Conservation (phyloP, 1,140 invertebrate genomes). For the Saccostrea cuccullata region DNA sequence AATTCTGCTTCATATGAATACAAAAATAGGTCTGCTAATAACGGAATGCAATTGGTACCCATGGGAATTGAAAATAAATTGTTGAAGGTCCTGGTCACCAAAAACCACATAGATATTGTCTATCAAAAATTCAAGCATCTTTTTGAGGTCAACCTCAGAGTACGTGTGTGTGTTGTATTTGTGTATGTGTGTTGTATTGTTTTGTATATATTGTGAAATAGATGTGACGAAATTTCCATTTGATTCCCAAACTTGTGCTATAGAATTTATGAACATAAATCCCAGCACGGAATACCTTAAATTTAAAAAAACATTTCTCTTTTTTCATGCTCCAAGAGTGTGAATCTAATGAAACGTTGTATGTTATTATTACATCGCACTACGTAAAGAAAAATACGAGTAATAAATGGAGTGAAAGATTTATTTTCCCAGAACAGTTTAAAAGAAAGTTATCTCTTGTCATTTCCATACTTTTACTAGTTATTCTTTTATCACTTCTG, state of each 20-base stretch:
- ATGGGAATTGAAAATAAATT: too few species aligned
- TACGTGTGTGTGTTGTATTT: too few species aligned
- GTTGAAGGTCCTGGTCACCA: too few species aligned
- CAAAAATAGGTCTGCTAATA: too few species aligned
- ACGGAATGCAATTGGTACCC: too few species aligned
- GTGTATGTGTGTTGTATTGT: too few species aligned
- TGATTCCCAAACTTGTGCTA: not conserved
- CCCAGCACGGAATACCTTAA: not conserved
- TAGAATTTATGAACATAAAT: not conserved
- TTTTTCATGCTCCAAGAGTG: not conserved
- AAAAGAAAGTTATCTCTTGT: conserved; percentile 49
- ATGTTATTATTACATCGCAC: not conserved
- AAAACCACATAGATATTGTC: too few species aligned
- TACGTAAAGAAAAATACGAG: not conserved
- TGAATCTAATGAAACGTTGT: not conserved
- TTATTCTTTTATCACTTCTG: conserved; percentile 49
- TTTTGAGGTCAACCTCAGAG: too few species aligned
- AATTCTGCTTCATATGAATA: too few species aligned
- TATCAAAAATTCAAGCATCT: too few species aligned
- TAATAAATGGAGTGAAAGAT: not conserved
- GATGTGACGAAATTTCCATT: not conserved
- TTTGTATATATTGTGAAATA: not conserved
- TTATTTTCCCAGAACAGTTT: not conserved
- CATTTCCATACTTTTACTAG: conserved; percentile 46
- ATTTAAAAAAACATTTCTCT: not conserved